Percentiles rank a stretch among this genome's conserved stretches.
phyloP scores from a whole-genome alignment of 2,888 invertebrate genomes.

The Lacanobia wlatinum region DNA sequence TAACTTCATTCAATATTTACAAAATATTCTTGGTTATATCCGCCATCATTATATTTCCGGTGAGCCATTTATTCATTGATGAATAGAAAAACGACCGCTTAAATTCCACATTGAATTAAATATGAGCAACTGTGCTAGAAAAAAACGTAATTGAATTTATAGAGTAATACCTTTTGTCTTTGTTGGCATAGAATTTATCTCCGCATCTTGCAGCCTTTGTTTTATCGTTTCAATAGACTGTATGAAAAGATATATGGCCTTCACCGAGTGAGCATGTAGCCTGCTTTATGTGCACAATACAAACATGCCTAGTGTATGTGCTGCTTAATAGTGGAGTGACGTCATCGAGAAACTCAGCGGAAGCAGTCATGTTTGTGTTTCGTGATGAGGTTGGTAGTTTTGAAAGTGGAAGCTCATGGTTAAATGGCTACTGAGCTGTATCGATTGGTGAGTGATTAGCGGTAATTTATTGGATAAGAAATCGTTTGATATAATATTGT shows the following conservation, averaged over 20 bases:
- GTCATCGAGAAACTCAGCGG: constrained; percentile 25
- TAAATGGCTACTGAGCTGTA: neutral
- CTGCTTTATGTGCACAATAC: constrained; percentile 44
- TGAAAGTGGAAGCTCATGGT: neutral
- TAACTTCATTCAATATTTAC: constrained; percentile 32
- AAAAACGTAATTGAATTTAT: constrained; percentile 64
- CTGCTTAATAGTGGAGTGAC: constrained; percentile 27
- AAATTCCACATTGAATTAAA: constrained; percentile 45
- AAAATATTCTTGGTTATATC: constrained; percentile 1
- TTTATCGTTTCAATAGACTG: constrained; percentile 65
- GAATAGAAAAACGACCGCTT: constrained; percentile 8
- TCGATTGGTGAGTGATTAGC: neutral
- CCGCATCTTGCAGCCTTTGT: constrained; percentile 62
- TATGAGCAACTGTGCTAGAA: constrained; percentile 53
- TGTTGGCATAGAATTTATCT: constrained; percentile 60
- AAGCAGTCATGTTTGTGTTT: constrained; percentile 20
- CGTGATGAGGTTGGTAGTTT: constrained; percentile 24
- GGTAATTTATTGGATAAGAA: neutral
- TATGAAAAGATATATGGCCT: constrained; percentile 62
- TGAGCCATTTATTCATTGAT: constrained; percentile 7
- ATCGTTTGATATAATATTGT: neutral
- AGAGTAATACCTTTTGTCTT: constrained; percentile 49
- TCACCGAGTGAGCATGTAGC: constrained; percentile 32
- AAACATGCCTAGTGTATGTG: constrained; percentile 23
- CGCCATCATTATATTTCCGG: constrained; percentile 7